Evolutionary conservation across 2,113 vertebrate species (phyloP), one percentile per base, ranked within the genome.

Genomic region (Eubucco bourcierii): DNA sequence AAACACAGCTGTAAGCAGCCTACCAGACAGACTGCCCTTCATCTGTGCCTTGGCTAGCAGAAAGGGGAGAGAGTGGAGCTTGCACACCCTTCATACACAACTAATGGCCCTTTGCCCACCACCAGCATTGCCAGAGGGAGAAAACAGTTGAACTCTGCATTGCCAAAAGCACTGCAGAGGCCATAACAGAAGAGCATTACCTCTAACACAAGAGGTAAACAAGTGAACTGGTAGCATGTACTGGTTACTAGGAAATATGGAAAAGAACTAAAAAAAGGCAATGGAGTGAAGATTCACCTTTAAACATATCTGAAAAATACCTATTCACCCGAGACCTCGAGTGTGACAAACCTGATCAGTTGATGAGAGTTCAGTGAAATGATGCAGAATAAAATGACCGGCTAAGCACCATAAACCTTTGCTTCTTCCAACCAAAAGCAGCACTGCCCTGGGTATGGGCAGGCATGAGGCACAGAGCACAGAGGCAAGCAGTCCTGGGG

Each of bases 1-100:
- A 76, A 65, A 72, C 2, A 15, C 67, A 93, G 55, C 34, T 31
- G 34, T 58, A 58, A 71, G n/a, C 46, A 80, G 24, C 29, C 53
- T 7, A 3, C 0, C 0, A 34, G 4, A 28, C 24, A 52, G 31
- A 12, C 23, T 25, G 7, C 6, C 18, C 13, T 15, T 1, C 1
- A 9, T 2, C n/a, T 67, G 68, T 10, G 12, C 21, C 41, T 10
- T 24, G 37, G 58, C 20, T 65, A 80, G 67, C 21, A 46, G 7
- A 1, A n/a, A 37, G 41, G 27, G 50, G 12, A 55, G 15, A 0
- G 2, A 53, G 72, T 2, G 13, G 31, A 28, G 27, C 41, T 81
- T 18, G 25, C 37, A 78, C 47, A 31, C 52, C 23, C 60, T 16
- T 8, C 1, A 1, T 15, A 53, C 17, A 8, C 33, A 50, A 9